phyloP scores from a whole-genome alignment of 2,113 vertebrate species.

The Xenotilapia leptura region DNA sequence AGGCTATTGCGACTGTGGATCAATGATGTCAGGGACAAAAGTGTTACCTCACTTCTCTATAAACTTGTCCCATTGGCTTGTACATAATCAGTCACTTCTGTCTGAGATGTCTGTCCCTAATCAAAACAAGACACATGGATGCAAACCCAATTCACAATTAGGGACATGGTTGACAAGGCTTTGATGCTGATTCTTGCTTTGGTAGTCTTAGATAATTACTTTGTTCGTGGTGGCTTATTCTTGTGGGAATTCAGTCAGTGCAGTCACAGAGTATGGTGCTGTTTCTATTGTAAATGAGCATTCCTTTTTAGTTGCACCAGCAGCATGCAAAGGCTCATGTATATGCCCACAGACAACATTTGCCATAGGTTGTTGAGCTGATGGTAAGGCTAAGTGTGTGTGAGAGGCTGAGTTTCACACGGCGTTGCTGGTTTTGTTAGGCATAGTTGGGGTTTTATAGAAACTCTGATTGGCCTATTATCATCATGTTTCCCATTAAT shows the following conservation, averaged over 20 bases:
- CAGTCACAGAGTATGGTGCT: background rate
- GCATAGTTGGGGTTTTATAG: conserved; percentile 21
- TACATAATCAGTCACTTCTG: conserved; percentile 28
- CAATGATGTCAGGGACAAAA: conserved; percentile 19
- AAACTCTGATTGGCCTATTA: conserved; percentile 1
- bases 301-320: conserved; percentile 40
- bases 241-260: conserved; percentile 8
- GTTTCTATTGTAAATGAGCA: conserved; percentile 44
- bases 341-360: conserved; percentile 11
- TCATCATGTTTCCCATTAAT: conserved; percentile 39
- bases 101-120: conserved; percentile 27
- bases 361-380: conserved; percentile 38
- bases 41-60: conserved; percentile 26
- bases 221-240: conserved; percentile 10
- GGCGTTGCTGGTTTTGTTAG: conserved; percentile 30
- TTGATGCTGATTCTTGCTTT: conserved; percentile 21
- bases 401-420: conserved; percentile 26
- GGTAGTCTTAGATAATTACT: conserved; percentile 25
- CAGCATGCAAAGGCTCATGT: conserved; percentile 14
- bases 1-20: background rate
- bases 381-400: conserved; percentile 32
- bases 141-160: background rate
- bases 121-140: conserved; percentile 21
- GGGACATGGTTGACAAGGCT: conserved; percentile 1
- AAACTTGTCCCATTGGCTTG: conserved; percentile 21